Conservation (phyloP, 2,888 invertebrate species). For the Drosophila suboccidentalis region DNA sequence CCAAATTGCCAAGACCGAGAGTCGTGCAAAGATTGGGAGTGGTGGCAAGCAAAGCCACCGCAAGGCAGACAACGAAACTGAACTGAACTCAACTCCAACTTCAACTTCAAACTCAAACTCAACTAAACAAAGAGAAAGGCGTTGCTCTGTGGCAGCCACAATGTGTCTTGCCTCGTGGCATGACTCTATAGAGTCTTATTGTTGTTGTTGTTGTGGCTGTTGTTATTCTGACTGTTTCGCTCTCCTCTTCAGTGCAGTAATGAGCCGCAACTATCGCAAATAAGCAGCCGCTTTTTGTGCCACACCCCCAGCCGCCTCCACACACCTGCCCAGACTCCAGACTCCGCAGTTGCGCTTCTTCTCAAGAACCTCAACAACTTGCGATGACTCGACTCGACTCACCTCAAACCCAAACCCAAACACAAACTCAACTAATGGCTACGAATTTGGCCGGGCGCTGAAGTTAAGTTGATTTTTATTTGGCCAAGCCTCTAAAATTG, state of each 20-base stretch:
- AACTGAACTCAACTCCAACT: constrained; percentile 10
- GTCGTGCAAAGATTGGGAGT: constrained; percentile 81
- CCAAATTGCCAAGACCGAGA: constrained; percentile 70
- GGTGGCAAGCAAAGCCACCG: constrained; percentile 56
- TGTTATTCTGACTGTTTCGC: constrained; percentile 17
- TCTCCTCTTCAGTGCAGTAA: constrained; percentile 51
- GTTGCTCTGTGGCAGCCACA: constrained; percentile 58
- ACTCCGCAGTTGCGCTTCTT: constrained; percentile 3
- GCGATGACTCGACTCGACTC: constrained; percentile 5
- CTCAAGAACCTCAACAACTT: constrained; percentile 8
- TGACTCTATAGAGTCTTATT: constrained; percentile 4
- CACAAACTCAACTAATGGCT: constrained; percentile 41
- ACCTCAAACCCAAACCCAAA: constrained; percentile 17
- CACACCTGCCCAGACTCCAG: constrained; percentile 41
- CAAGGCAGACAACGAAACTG: constrained; percentile 16
- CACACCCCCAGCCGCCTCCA: constrained; percentile 61
- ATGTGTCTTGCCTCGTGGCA: constrained; percentile 30
- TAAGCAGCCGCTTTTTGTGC: constrained; percentile 54
- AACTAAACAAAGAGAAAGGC: constrained; percentile 74
- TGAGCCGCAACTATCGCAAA: constrained; percentile 69
- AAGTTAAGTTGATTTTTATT: constrained; percentile 48
- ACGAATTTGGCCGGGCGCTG: constrained; percentile 41
- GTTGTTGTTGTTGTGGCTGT: constrained; percentile 15
- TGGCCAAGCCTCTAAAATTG: constrained; percentile 67
- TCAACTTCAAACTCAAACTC: constrained; percentile 17